phyloP scores from a whole-genome alignment of 2,797 vertebrate genomes.

The Cichlasoma orientale region DNA sequence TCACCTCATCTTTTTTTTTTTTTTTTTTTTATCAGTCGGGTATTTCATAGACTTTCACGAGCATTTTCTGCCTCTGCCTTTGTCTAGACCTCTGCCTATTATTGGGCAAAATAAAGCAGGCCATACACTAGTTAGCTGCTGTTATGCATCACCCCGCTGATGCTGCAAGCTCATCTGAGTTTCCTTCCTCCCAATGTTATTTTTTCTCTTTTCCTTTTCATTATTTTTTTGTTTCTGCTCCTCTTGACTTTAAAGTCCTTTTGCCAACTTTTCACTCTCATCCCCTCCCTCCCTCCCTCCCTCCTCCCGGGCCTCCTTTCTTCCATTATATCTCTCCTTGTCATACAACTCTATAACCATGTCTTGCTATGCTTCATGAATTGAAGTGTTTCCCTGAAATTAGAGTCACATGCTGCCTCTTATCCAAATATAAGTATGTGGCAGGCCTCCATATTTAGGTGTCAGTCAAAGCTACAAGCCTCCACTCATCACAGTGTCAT shows the following conservation, averaged over 20 bases:
- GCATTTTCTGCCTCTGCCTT: constrained; percentile 33
- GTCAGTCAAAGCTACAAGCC: constrained; percentile 65
- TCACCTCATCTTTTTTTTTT: constrained; percentile 29
- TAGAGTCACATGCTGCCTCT: constrained; percentile 57
- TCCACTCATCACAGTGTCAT: constrained; percentile 67
- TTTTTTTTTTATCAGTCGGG: constrained; percentile 49
- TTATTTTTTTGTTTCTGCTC: constrained; percentile 11
- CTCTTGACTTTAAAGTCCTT: constrained; percentile 29
- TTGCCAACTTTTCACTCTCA: constrained; percentile 21
- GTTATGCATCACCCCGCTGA: constrained; percentile 3
- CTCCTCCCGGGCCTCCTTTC: not conserved
- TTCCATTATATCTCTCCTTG: constrained; percentile 11
- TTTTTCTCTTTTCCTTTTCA: not conserved
- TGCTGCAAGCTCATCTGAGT: not conserved
- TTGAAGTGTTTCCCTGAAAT: constrained; percentile 54
- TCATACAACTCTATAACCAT: constrained; percentile 2
- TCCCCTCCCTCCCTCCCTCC: not conserved
- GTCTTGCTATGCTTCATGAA: constrained; percentile 24
- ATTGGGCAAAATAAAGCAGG: constrained; percentile 13
- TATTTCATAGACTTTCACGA: constrained; percentile 43
- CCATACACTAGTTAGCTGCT: constrained; percentile 17
- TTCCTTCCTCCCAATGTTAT: constrained; percentile 8
- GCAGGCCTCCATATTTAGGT: constrained; percentile 58
- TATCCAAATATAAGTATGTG: constrained; percentile 64
- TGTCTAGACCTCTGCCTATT: constrained; percentile 34